phyloP scores from a whole-genome alignment of 2,797 vertebrate genomes.

The Eupleurogrammus muticus region DNA sequence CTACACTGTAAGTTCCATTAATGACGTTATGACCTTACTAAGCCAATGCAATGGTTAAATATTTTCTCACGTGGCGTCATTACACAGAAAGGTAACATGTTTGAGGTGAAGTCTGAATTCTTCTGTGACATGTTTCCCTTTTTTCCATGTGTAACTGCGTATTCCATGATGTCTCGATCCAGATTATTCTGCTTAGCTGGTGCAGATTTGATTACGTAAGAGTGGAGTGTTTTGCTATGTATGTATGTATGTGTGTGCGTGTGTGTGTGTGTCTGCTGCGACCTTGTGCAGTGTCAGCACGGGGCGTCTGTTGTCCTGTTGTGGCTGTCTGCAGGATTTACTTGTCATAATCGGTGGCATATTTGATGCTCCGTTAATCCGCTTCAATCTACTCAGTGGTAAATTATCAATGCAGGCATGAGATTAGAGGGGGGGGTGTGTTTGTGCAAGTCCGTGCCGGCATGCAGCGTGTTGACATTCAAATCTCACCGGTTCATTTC shows the following conservation, averaged over 20 bases:
- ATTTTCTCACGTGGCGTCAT: not conserved
- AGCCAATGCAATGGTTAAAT: not conserved
- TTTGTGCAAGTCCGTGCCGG: slow-evolving; percentile 13
- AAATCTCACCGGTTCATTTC: not conserved
- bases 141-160: slow-evolving; percentile 13
- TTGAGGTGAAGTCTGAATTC: not conserved
- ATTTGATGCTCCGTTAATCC: slow-evolving; percentile 43
- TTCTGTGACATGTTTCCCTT: not conserved
- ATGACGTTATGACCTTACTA: not conserved
- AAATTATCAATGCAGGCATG: slow-evolving; percentile 8
- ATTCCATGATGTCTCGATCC: slow-evolving; percentile 46
- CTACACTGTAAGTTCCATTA: slow-evolving; percentile 52
- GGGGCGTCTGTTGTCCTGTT: slow-evolving; percentile 42
- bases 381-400: slow-evolving; percentile 12
- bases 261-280: slow-evolving; percentile 56
- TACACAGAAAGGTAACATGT: not conserved
- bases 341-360: slow-evolving; percentile 33
- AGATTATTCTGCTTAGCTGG: slow-evolving; percentile 55
- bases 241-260: too few species aligned
- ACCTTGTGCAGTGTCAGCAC: slow-evolving; percentile 64
- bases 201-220: slow-evolving; percentile 71
- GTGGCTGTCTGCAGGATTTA: slow-evolving; percentile 46
- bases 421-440: slow-evolving; percentile 10
- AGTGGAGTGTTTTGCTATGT: slow-evolving; percentile 47
- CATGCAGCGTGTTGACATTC: not conserved